These are phyloP conservation scores for Smittia aterrima DNA, from an alignment of 2,888 invertebrate genomes.

Conservation along the genomic window DNA sequence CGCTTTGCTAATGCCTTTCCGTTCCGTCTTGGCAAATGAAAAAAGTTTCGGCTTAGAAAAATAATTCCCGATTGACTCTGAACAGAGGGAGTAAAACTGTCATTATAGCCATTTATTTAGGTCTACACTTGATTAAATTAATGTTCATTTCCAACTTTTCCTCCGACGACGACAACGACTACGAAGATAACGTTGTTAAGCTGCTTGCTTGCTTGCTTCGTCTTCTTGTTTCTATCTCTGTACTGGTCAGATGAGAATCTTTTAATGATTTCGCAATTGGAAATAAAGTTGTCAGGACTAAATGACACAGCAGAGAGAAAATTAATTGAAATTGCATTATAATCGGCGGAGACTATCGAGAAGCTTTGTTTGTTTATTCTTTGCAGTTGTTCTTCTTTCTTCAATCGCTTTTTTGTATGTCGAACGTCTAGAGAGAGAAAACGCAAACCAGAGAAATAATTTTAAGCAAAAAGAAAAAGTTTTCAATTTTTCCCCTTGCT, in stretches of 20 bases:
- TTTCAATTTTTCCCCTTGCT: not conserved
- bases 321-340: no score
- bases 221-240: no score
- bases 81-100: conserved; percentile 5
- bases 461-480: not conserved
- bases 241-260: not conserved
- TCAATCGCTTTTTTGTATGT: no score
- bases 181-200: no score
- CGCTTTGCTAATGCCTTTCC: not conserved
- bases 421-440: no score
- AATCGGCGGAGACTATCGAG: not conserved
- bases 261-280: not conserved
- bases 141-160: not conserved
- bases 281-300: not conserved
- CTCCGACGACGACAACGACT: no score
- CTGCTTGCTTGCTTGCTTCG: no score
- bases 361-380: conserved; percentile 1
- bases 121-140: conserved; percentile 25
- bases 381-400: no score
- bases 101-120: conserved; percentile 19
- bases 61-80: not conserved
- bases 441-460: not conserved
- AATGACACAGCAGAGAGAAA: no score
- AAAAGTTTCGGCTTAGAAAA: not conserved
- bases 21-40: not conserved